Evolutionary conservation across 2,888 invertebrate genomes (phyloP).

Genomic region (Spodoptera exigua): DNA sequence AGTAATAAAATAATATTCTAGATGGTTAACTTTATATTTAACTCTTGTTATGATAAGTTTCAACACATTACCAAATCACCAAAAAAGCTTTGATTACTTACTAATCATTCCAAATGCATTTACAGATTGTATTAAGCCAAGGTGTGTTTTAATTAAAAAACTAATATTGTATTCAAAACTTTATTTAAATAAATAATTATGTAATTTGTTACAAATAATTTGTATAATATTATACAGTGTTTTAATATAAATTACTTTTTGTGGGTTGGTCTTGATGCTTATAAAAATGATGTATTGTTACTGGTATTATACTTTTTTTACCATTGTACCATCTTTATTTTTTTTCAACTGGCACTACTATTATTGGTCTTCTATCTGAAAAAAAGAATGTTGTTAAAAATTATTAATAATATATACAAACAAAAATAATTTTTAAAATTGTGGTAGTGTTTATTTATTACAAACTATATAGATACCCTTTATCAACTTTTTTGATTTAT

Average conservation of each 20-base stretch:
- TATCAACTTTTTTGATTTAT: slow-evolving; percentile 54
- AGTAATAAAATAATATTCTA: too few species aligned
- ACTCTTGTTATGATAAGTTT: slow-evolving; percentile 1
- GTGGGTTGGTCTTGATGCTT: slow-evolving; percentile 25
- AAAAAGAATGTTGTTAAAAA: slow-evolving; percentile 51
- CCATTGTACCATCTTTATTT: slow-evolving; percentile 36
- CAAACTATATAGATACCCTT: slow-evolving; percentile 2
- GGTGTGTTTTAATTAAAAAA: not conserved
- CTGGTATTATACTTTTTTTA: slow-evolving; percentile 27
- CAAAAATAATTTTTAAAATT: not conserved
- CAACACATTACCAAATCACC: slow-evolving; percentile 18
- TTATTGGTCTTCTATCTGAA: slow-evolving; percentile 66
- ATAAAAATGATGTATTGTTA: slow-evolving; percentile 22
- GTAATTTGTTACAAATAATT: slow-evolving; percentile 19
- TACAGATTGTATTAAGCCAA: slow-evolving; percentile 2
- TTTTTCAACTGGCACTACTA: slow-evolving; percentile 73
- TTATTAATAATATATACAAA: too few species aligned
- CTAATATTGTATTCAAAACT: slow-evolving; percentile 18
- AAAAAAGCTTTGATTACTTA: slow-evolving; percentile 15
- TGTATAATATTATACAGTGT: slow-evolving; percentile 31
- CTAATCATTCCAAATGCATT: slow-evolving; percentile 48
- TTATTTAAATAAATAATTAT: slow-evolving; percentile 11
- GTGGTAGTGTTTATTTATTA: too few species aligned
- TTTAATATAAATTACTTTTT: slow-evolving; percentile 25
- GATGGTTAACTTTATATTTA: not conserved